These are phyloP conservation scores for Anguilla marmorata DNA, from an alignment of 2,797 vertebrate species.

Conservation along the genomic window DNA sequence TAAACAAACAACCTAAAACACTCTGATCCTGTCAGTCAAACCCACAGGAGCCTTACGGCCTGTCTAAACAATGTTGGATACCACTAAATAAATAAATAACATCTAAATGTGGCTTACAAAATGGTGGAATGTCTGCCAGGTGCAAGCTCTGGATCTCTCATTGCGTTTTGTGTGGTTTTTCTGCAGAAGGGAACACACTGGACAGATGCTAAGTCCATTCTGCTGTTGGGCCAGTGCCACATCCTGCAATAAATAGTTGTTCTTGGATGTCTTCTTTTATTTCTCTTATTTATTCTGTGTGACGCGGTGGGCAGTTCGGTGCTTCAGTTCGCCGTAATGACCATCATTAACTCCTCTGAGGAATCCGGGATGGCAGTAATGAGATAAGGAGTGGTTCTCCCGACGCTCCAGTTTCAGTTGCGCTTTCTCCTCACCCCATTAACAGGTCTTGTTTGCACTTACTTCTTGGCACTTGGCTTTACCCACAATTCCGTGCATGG, in stretches of 20 bases:
- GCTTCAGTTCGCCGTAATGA: background rate
- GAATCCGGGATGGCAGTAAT: background rate
- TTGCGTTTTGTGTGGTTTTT: background rate
- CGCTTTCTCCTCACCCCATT: background rate
- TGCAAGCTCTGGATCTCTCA: background rate
- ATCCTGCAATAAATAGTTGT: background rate
- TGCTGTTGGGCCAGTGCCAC: background rate
- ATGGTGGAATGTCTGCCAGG: background rate
- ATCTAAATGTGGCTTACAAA: background rate
- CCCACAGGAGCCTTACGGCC: background rate
- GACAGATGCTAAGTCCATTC: background rate
- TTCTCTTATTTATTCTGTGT: background rate
- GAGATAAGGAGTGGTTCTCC: background rate
- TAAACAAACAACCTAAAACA: background rate
- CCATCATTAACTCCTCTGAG: background rate
- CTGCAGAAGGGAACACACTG: background rate
- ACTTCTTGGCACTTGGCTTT: background rate
- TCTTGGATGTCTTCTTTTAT: constrained; percentile 6
- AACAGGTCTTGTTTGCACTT: background rate
- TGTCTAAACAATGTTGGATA: background rate
- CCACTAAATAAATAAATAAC: background rate
- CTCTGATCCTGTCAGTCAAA: background rate
- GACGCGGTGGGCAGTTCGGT: background rate
- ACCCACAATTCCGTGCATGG: background rate
- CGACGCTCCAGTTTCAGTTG: background rate